These are phyloP conservation scores for Lamellibrachia columna DNA, from an alignment of 2,888 invertebrate genomes.

Conservation along the genomic window DNA sequence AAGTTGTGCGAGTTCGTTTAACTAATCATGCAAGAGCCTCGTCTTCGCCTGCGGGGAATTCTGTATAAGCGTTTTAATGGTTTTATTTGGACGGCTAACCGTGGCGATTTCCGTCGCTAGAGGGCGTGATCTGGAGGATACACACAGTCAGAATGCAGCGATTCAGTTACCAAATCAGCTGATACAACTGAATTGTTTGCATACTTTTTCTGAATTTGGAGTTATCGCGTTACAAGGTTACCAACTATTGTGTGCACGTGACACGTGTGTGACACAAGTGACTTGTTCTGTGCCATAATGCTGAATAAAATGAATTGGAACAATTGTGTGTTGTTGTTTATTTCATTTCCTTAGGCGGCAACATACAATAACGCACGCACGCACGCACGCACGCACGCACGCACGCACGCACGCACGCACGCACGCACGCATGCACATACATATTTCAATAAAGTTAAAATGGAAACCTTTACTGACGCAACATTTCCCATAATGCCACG, in stretches of 20 bases:
- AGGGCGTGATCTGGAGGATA: neutral
- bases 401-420: constrained; percentile 18
- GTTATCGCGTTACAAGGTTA: neutral
- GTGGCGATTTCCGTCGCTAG: neutral
- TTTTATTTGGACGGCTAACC: neutral
- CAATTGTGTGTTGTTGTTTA: neutral
- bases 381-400: neutral
- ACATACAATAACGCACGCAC: neutral
- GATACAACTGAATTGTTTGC: neutral
- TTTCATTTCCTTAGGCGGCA: neutral
- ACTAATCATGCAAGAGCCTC: neutral
- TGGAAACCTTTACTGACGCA: too few relatives aligned
- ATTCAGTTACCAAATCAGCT: neutral
- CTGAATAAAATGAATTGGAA: neutral
- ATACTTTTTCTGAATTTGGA: neutral
- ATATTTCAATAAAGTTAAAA: neutral
- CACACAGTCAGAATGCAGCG: neutral
- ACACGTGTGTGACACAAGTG: neutral
- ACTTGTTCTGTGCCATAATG: neutral
- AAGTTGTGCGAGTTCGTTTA: neutral
- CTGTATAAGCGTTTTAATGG: neutral
- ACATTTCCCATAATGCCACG: too few relatives aligned
- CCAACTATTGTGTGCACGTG: neutral
- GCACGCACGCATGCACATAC: neutral
- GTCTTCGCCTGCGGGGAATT: neutral